These are phyloP conservation scores for Pyrrhura leucotis DNA, from an alignment of 2,797 vertebrate genomes.

Conservation along the genomic window DNA sequence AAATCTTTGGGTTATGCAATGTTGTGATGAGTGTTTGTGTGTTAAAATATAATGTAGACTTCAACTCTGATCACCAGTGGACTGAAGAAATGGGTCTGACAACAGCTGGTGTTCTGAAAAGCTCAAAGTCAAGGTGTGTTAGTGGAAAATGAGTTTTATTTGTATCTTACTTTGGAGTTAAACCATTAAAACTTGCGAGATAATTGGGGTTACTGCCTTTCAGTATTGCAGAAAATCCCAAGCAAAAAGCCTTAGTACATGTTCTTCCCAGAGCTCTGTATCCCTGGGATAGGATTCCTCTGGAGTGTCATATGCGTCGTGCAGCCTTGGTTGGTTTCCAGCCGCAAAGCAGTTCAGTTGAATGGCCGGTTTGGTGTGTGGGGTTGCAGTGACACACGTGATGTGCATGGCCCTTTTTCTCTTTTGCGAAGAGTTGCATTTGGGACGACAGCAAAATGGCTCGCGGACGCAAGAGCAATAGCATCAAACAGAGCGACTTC, in stretches of 20 bases:
- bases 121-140: neutral
- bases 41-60: neutral
- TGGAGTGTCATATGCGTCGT: conserved; percentile 28
- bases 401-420: conserved; percentile 65
- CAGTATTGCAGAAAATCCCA: neutral
- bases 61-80: neutral
- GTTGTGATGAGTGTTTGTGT: neutral
- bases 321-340: conserved; percentile 2
- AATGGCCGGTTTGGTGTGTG: conserved; percentile 20
- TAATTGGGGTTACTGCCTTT: neutral
- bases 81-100: neutral
- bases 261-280: neutral
- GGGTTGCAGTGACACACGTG: neutral
- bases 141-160: neutral
- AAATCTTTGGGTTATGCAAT: neutral
- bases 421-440: conserved; percentile 72
- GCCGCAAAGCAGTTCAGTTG: conserved; percentile 41
- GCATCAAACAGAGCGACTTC: conserved; percentile 66
- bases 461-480: conserved; percentile 84
- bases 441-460: conserved; percentile 80
- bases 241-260: neutral
- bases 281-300: neutral
- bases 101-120: neutral
- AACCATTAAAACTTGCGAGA: neutral
- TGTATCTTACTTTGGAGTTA: neutral